Percentiles rank a stretch among this genome's conserved stretches.
Evolutionary conservation across 2,797 vertebrate species (phyloP).

Genomic region (Sitta carolinensis): DNA sequence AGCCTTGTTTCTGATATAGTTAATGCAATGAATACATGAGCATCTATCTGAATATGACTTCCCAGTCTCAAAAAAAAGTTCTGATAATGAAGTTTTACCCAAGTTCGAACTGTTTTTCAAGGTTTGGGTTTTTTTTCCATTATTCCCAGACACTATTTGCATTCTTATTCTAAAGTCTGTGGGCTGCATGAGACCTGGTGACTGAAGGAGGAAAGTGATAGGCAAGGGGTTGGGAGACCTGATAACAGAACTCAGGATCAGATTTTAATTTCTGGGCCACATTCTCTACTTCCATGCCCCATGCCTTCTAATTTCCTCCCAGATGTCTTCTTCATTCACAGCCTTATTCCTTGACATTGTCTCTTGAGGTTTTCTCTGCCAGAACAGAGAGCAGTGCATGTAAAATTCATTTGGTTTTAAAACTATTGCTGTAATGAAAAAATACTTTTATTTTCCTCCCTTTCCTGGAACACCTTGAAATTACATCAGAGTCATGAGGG

Average conservation of each 20-base stretch:
- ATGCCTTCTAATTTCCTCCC: not conserved
- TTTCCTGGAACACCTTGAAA: not conserved
- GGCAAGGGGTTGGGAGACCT: not conserved
- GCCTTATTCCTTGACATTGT: not conserved
- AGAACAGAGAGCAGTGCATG: not conserved
- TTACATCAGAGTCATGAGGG: not conserved
- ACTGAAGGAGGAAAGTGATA: not conserved
- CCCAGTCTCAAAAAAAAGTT: rapidly evolving
- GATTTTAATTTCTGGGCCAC: not conserved
- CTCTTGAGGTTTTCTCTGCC: not conserved
- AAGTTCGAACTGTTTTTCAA: not conserved
- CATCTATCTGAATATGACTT: not conserved
- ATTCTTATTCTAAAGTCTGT: not conserved
- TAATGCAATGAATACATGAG: not conserved
- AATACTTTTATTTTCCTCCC: not conserved
- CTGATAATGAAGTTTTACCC: not conserved
- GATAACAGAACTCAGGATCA: not conserved
- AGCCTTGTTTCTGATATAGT: not conserved
- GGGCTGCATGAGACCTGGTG: not conserved
- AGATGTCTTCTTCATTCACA: not conserved
- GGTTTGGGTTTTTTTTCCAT: not conserved
- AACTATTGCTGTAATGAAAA: not conserved
- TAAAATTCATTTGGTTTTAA: not conserved
- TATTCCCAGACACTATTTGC: not conserved
- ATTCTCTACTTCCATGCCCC: not conserved